Evolutionary conservation across 2,113 vertebrate species (phyloP), one percentile per base, ranked within the genome.

Genomic region (Plectropomus leopardus): DNA sequence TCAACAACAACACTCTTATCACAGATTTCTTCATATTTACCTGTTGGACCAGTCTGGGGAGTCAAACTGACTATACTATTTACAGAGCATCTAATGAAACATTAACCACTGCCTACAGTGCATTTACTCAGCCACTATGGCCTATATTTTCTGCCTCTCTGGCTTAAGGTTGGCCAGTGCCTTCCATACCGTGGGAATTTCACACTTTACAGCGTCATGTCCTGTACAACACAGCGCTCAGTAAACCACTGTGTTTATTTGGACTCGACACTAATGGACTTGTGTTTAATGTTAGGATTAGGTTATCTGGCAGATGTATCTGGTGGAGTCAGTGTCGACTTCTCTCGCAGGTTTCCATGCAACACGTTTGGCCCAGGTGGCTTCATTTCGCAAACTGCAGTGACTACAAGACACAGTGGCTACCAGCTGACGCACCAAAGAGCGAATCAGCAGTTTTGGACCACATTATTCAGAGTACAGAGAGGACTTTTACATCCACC

Each of bases 51-150:
- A 82, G 50, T 63, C 13, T 5, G 4, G 14, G 14, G 17, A 53
- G 42, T 60, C 44, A 68, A 79, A 54, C 23, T 7, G 61, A 55
- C 48, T 42, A 10, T 9, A 17, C 21, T 36, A 66, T 81, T 70
- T 81, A 53, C 63, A 79, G 28, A 76, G 54, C 23, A 72, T 57
- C 32, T 32, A 26, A 83, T 87, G 19, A 90, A 92, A 88, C 73
- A 92, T 89, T 91, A 92, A 92, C 89, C 24, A 26, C 59, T 5
- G 14, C 44, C 64, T 64, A 48, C 72, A 50, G 63, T 88, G 84
- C 84, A 85, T 89, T 89, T 84, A 86, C 74, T 71, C 7, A 0
- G 42, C 57, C 50, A 61, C 34, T 51, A 17, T 70, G 44, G 66
- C 23, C 61, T 72, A 47, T 53, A 70, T 65, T 67, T 50, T 58